These are phyloP conservation scores for Mesodorylaimus sp. DNA, from an alignment of 2,888 invertebrate species.

Conservation along the genomic window DNA sequence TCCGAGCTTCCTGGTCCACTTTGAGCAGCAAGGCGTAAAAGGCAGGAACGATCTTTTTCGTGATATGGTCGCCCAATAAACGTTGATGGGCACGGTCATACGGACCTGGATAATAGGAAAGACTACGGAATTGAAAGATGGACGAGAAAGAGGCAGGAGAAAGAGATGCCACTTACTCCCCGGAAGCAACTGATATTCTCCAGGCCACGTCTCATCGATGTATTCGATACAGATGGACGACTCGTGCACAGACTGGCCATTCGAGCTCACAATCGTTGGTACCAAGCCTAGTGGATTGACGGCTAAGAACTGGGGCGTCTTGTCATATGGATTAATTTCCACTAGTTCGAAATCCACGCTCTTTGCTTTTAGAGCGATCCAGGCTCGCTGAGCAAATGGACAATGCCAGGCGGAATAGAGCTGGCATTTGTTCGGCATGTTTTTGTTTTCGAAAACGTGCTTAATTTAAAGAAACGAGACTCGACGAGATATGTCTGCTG, in stretches of 20 bases:
- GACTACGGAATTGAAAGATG: too few relatives aligned
- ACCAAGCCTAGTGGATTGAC: conserved; percentile 22
- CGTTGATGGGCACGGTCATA: conserved; percentile 17
- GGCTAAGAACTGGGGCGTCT: conserved; percentile 19
- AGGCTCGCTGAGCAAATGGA: conserved; percentile 23
- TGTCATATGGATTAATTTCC: conserved; percentile 23
- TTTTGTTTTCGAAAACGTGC: too few relatives aligned
- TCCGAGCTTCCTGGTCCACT: neutral
- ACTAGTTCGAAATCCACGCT: conserved; percentile 18
- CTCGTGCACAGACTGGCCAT: conserved; percentile 18
- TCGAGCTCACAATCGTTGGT: conserved; percentile 17
- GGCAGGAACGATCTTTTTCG: conserved; percentile 17
- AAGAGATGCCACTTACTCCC: too few relatives aligned
- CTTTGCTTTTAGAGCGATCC: conserved; percentile 21
- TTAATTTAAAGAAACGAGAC: too few relatives aligned
- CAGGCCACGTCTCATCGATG: conserved; percentile 17
- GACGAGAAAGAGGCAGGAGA: too few relatives aligned
- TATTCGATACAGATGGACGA: conserved; percentile 21
- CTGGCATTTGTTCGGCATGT: too few relatives aligned
- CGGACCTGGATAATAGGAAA: too few relatives aligned
- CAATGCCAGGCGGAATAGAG: conserved; percentile 23
- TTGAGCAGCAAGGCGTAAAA: conserved; percentile 17
- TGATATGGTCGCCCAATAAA: conserved; percentile 20
- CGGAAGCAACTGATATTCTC: neutral
- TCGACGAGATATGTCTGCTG: too few relatives aligned